phyloP scores from a whole-genome alignment of 2,888 invertebrate genomes.

The Diplazon laetatorius region DNA sequence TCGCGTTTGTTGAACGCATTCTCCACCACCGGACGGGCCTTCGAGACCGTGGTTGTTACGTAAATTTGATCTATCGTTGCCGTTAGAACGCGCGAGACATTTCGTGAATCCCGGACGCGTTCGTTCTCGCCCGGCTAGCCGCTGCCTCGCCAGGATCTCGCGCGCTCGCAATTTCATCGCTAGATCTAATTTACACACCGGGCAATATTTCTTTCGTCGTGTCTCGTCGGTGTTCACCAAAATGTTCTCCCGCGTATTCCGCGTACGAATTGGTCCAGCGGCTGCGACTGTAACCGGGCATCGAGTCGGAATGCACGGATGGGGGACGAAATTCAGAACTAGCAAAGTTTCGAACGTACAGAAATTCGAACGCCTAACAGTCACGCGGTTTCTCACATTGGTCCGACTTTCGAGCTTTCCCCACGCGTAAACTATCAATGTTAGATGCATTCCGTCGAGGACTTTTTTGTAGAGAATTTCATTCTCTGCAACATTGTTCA shows the following conservation, averaged over 20 bases:
- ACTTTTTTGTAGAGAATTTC: too few relatives aligned
- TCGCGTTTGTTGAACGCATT: not conserved
- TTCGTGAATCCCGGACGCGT: not conserved
- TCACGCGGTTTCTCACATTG: too few relatives aligned
- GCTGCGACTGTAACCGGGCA: not conserved
- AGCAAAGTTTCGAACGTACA: too few relatives aligned
- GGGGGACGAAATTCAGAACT: too few relatives aligned
- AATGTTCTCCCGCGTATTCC: conserved; percentile 2
- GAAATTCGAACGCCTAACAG: too few relatives aligned
- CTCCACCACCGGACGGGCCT: conserved; percentile 25
- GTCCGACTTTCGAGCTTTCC: too few relatives aligned
- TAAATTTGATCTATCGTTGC: conserved; percentile 58
- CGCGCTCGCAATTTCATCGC: conserved; percentile 50
- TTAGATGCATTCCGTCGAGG: too few relatives aligned
- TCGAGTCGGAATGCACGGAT: not conserved
- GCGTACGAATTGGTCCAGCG: not conserved
- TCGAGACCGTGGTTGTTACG: conserved; percentile 38
- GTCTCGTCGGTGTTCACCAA: not conserved
- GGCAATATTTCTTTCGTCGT: conserved; percentile 48
- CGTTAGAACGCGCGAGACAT: conserved; percentile 23
- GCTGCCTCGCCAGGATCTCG: not conserved
- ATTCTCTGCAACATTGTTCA: too few relatives aligned
- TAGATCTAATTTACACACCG: conserved; percentile 53
- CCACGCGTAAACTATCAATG: too few relatives aligned
- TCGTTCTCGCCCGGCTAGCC: not conserved